Evolutionary conservation across 2,113 vertebrate genomes (phyloP).

Genomic region (Aphelocoma coerulescens): DNA sequence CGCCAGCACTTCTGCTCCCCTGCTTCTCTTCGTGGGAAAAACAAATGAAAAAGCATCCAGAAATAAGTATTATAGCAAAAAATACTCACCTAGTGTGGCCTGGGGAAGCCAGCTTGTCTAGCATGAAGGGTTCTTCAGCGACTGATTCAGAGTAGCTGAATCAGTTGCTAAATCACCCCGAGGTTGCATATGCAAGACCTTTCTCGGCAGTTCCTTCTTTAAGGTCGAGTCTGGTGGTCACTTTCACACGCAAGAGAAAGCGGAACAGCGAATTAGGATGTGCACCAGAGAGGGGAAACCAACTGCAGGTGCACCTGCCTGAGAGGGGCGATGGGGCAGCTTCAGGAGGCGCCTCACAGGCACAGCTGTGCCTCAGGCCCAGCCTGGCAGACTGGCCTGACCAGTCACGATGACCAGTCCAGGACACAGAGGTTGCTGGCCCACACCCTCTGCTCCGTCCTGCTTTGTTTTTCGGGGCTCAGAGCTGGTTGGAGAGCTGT

Average conservation of each 20-base stretch:
- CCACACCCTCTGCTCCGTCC: not conserved
- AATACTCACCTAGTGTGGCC: not conserved
- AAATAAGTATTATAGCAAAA: not conserved
- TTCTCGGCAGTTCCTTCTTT: not conserved
- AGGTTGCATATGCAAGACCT: rapidly evolving
- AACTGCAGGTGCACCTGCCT: rapidly evolving
- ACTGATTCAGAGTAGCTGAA: not conserved
- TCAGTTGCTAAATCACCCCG: not conserved
- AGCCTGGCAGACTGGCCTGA: rapidly evolving
- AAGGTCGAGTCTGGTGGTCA: not conserved
- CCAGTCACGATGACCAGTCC: rapidly evolving
- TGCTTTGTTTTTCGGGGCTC: not conserved
- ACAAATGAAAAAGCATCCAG: rapidly evolving
- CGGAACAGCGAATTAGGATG: not conserved
- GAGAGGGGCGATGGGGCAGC: not conserved
- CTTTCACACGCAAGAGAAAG: not conserved
- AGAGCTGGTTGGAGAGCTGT: not conserved
- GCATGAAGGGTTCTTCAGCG: rapidly evolving
- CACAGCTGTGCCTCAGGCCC: not conserved
- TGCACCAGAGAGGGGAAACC: not conserved
- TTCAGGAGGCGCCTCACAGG: not conserved
- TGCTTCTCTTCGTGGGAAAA: not conserved
- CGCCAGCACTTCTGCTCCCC: not conserved
- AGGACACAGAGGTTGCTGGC: not conserved
- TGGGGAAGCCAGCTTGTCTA: not conserved